Percentiles rank a stretch among this genome's conserved stretches.
Evolutionary conservation across 2,888 invertebrate species (phyloP).

Genomic region (Emesis castigata): DNA sequence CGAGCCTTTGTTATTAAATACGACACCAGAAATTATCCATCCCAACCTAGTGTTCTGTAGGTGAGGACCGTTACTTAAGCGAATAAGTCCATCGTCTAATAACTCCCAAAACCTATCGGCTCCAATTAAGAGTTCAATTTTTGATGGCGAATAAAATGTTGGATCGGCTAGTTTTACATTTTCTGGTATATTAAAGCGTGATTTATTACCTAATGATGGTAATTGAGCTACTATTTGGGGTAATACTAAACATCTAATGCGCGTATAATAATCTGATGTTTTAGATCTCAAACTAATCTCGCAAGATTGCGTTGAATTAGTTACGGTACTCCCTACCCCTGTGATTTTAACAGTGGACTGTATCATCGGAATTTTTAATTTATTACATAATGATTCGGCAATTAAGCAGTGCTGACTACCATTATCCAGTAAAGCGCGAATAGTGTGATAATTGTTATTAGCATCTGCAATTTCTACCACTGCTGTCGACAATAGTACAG

Average conservation of each 20-base stretch:
- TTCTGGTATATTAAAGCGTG: neutral
- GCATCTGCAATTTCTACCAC: slow-evolving; percentile 45
- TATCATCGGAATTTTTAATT: slow-evolving; percentile 48
- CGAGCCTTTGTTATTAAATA: neutral
- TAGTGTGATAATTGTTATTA: slow-evolving; percentile 34
- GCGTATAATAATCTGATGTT: slow-evolving; percentile 19
- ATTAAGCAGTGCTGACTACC: slow-evolving; percentile 65
- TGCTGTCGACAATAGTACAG: slow-evolving; percentile 60
- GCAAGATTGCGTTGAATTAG: slow-evolving; percentile 49
- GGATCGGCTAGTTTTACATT: slow-evolving; percentile 17
- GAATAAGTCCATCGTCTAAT: slow-evolving; percentile 23
- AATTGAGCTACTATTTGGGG: slow-evolving; percentile 21
- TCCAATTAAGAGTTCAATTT: slow-evolving; percentile 29
- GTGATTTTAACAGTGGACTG: slow-evolving; percentile 61
- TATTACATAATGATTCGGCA: slow-evolving; percentile 48
- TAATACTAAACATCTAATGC: slow-evolving; percentile 53
- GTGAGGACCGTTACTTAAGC: slow-evolving; percentile 25
- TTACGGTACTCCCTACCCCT: slow-evolving; percentile 52
- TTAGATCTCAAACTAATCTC: slow-evolving; percentile 44
- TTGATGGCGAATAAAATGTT: neutral
- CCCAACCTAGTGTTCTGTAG: slow-evolving; percentile 31
- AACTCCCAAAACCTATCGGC: slow-evolving; percentile 35
- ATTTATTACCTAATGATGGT: neutral
- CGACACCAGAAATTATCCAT: slow-evolving; percentile 25
- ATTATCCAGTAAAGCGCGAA: slow-evolving; percentile 52